Base-by-base conservation (phyloP, 1,140 invertebrate genomes). In the Campoletis sonorensis region DNA sequence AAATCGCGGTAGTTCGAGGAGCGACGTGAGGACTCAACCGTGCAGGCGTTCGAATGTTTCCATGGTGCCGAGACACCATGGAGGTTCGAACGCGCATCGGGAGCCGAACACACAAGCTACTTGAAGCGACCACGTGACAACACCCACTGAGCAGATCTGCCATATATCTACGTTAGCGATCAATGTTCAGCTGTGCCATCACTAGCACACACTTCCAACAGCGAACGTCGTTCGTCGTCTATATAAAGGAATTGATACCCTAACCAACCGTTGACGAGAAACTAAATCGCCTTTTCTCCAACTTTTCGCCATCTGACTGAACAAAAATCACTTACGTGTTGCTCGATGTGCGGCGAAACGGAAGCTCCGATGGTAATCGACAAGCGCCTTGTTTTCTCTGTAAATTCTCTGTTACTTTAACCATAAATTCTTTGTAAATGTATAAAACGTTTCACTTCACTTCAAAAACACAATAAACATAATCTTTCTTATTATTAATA, bases 151-250 rank as follows among this genome's bases (percentile, higher is more conserved):
- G 93, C 93, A 94, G 93, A 94, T 94, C 93, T 93, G 93, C 93
- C 91, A 92, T 87, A 86, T 91, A 54, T 54, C 87, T 87, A 88
- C 88, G 89, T 89, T 92, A 94, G 93, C 93, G 93, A 94, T 94
- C 93, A 92, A 94, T 94, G 93, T 93, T 94, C 93, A 94, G 93
- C 90, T 93, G 93, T 93, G 93, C 93, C 92, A 94, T 94, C 93
- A 94, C 93, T 92, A 91, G 93, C 93, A 93, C 93, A 93, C 93
- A 93, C 93, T 93, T 93, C 93, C 93, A 80, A 79, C 0, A 21
- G 0, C 11, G 0, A 0, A 0, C 0, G 0, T 0, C 1, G 33
- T 23, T n/a, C 3, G 1, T 13, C 0, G 18, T 0, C 51, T 91
- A 89, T 93, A 89, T 92, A 92, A 86, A 89, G 10, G 1, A 76